Evolutionary conservation across 2,797 vertebrate species (phyloP).

Genomic region (Sebastes itinus): DNA sequence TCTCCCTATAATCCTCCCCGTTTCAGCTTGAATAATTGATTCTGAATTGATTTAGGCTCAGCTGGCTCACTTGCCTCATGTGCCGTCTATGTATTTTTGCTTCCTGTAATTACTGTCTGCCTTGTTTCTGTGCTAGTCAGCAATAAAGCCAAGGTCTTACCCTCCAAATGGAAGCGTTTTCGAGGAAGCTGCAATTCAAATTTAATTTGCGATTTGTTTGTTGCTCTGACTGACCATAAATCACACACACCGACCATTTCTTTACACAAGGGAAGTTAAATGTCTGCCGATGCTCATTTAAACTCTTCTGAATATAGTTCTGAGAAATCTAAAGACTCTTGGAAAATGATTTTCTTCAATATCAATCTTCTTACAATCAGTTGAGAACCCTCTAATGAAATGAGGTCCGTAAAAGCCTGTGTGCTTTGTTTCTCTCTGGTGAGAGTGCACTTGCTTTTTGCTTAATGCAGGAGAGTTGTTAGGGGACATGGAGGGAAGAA

Average conservation of each 20-base stretch:
- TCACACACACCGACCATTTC: slow-evolving; percentile 9
- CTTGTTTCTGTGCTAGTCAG: slow-evolving; percentile 30
- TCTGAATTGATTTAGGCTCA: slow-evolving; percentile 46
- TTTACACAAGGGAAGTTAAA: background rate
- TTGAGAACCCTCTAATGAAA: background rate
- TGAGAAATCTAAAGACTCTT: background rate
- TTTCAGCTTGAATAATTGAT: slow-evolving; percentile 54
- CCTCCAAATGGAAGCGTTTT: slow-evolving; percentile 38
- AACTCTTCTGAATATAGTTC: background rate
- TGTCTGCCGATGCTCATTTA: background rate
- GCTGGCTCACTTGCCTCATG: slow-evolving; percentile 23
- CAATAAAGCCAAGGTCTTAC: slow-evolving; percentile 18
- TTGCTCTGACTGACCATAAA: slow-evolving; percentile 27
- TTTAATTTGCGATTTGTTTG: slow-evolving; percentile 39
- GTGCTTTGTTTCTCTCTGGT: background rate
- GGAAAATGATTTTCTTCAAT: background rate
- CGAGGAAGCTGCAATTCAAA: slow-evolving; percentile 44
- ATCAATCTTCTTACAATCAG: background rate
- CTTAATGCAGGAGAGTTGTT: background rate
- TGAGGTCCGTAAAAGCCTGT: background rate
- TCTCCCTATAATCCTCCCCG: slow-evolving; percentile 16
- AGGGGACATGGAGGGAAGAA: background rate
- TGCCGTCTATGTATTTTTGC: slow-evolving; percentile 31
- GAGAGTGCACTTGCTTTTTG: background rate
- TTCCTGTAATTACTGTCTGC: slow-evolving; percentile 58